Conservation (phyloP, 2,888 invertebrate genomes). For the Meliscaeva auricollis region DNA sequence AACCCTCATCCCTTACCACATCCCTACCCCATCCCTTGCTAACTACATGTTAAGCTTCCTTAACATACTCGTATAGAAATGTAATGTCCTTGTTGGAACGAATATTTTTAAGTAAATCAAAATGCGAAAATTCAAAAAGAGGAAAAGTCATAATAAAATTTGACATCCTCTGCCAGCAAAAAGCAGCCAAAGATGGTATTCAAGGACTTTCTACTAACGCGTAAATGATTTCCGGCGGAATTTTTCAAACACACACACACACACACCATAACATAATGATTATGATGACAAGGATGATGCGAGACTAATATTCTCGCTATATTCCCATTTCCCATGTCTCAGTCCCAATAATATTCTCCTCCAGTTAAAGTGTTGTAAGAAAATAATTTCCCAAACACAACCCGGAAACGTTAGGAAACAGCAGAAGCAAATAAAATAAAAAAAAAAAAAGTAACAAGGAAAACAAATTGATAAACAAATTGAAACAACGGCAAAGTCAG, state of each 20-base stretch:
- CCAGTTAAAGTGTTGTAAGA: constrained; percentile 43
- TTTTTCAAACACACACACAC: constrained; percentile 45
- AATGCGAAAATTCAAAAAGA: constrained; percentile 63
- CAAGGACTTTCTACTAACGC: constrained; percentile 26
- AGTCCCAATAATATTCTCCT: not conserved
- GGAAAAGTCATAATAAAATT: constrained; percentile 64
- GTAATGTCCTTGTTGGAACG: constrained; percentile 42
- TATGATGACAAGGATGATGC: constrained; percentile 25
- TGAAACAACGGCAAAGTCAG: constrained; percentile 62
- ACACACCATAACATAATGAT: constrained; percentile 28
- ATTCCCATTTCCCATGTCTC: not conserved
- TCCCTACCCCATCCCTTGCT: not conserved
- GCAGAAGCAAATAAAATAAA: no score
- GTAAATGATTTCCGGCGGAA: constrained; percentile 58
- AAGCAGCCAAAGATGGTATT: not conserved
- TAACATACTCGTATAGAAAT: not conserved
- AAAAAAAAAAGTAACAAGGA: no score
- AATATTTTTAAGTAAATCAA: constrained; percentile 39
- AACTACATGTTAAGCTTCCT: not conserved
- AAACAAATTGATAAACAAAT: constrained; percentile 56
- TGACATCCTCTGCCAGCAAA: constrained; percentile 27
- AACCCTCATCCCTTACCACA: no score
- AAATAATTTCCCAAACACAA: constrained; percentile 57
- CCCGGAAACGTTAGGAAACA: constrained; percentile 9
- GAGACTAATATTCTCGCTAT: not conserved